Base-by-base conservation (phyloP, 2,113 vertebrate species). In the Eidolon helvum region DNA sequence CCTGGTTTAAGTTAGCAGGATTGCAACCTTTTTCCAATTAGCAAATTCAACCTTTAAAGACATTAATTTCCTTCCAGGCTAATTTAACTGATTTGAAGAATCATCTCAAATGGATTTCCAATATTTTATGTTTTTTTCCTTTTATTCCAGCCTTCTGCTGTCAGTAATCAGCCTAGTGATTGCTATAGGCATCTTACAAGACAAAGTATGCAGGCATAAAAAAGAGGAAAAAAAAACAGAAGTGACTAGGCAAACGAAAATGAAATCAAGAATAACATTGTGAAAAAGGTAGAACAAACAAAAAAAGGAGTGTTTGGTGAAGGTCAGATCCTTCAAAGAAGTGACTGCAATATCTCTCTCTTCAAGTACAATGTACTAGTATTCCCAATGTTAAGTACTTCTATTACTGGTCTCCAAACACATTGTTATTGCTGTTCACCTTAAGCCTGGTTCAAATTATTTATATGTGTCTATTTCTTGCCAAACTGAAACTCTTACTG, bases 31-130 rank as follows among this genome's bases (percentile, higher is more conserved):
- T 92, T 68, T 74, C 19, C 65, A 94, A 21, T 57, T 80, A 95
- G 90, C 45, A 82, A 50, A 57, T 68, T 93, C 72, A 83, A 57
- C 53, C 35, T 95, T 79, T 65, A 94, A 95, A 82, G 53, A 43
- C 68, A 74, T 83, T 69, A 3, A 57, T 90, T 95, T 77, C 87
- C 74, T 96, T 86, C 75, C 63, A 87, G 48, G 38, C 79, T 91
- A 84, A 86, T 84, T 87, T 87, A 93, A 82, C 75, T 91, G 61
- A 94, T 83, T 68, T 84, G 59, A 97, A 80, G 53, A 95, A n/a
- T 80, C 83, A 50, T 87, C 26, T 91, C 78, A 74, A 68, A 57
- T 40, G 40, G 35, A 87, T 83, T 92, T 77, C 53, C 65, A 33
- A 38, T 22, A 50, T 35, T 74, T 33, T 16, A 14, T 30, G 4